Conservation (phyloP, 2,888 invertebrate genomes). For the Pantelozetes paolii region DNA sequence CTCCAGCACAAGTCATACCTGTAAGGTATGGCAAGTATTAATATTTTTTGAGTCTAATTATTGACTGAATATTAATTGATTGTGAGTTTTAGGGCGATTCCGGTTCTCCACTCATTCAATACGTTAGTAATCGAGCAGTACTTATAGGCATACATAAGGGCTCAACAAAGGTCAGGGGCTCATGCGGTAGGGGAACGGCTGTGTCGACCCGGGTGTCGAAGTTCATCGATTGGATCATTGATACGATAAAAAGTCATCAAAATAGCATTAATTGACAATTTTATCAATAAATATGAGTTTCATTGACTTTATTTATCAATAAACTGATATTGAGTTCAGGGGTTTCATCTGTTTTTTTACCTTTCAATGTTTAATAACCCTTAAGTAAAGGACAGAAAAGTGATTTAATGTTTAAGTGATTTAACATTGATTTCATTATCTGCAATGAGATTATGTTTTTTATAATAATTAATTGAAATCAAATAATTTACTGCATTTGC, state of each 20-base stretch:
- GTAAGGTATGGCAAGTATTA: constrained; percentile 5
- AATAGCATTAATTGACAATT: constrained; percentile 7
- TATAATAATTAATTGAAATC: no score
- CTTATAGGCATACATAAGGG: constrained; percentile 30
- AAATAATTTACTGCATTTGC: no score
- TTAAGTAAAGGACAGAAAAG: no score
- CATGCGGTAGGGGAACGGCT: neutral
- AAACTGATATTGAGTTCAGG: no score
- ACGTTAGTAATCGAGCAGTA: constrained; percentile 17
- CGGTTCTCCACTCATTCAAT: constrained; percentile 19
- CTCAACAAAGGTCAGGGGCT: neutral
- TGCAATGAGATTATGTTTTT: no score
- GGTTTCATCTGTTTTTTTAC: no score
- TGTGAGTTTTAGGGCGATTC: constrained; percentile 17
- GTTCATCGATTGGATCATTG: constrained; percentile 19
- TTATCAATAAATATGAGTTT: no score
- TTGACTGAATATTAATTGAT: neutral
- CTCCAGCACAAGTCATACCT: neutral
- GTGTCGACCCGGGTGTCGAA: constrained; percentile 9
- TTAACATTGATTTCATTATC: no score
- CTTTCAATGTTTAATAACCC: no score
- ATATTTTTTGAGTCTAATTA: neutral
- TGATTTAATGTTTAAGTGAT: no score
- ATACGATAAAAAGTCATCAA: constrained; percentile 15
- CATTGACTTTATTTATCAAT: no score